Evolutionary conservation across 2,888 invertebrate genomes (phyloP), one percentile per base, ranked within the genome.

Genomic region (Portevinia maculata): DNA sequence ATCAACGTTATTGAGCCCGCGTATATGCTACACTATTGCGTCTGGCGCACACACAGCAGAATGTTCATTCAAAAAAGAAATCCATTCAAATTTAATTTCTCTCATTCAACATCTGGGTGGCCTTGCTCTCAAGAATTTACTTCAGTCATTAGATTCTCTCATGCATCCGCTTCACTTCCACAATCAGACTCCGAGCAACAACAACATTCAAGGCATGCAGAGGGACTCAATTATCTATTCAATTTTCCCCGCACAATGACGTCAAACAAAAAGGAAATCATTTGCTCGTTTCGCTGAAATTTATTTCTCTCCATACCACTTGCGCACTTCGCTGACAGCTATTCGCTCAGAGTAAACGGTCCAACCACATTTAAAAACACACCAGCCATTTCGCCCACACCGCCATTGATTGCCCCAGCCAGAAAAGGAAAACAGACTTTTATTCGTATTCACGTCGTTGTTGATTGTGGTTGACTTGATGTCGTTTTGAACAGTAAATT

Each of bases 231-330:
- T 41, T 57, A 37, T 59, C 32, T 4, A 30, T 30, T 30, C 41
- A 13, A 78, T 59, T 69, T 84, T 74, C 64, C 70, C 79, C 74
- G 48, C 30, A 44, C 59, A 70, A 67, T 84, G 81, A 84, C 84
- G 84, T 84, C 79, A 81, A 84, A 64, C 3, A 0, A 28, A 28
- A 19, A 21, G 1, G 9, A 46, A 24, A 6, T 21, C 17, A 17
- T 11, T 24, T 44, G 69, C 62, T 32, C 37, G 46, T 76, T 76
- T 76, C 81, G 81, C 76, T 73, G 13, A 57, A 19, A 6, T 44
- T 76, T 52, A 44, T 32, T 21, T 24, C n/a, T 19, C 34, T 65
- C 75, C 65, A 24, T 50, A 17, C 0, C 2, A 0, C 0, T 1
- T 1, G 30, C 37, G 15, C 34, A 57, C 5, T 46, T 75, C 67